phyloP scores from a whole-genome alignment of 2,797 vertebrate species.

The Sparus aurata region DNA sequence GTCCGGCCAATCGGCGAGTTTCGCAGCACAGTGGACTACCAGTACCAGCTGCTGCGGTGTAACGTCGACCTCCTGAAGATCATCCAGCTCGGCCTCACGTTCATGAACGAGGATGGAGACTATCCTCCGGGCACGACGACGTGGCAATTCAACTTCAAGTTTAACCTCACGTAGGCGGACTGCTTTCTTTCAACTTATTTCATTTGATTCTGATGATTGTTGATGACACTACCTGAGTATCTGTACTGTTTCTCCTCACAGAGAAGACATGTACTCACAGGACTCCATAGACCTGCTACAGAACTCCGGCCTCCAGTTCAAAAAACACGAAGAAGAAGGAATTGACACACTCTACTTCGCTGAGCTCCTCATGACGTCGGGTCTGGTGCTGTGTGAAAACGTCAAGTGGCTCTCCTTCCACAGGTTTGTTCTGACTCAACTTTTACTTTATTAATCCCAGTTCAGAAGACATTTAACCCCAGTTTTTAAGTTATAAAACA shows the following conservation, averaged over 20 bases:
- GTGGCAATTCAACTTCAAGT: slow-evolving; percentile 99
- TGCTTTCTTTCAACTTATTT: background rate
- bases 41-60: slow-evolving; percentile 97
- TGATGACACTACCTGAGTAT: background rate
- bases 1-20: slow-evolving; percentile 98
- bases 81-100: slow-evolving; percentile 97
- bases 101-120: slow-evolving; percentile 97
- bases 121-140: slow-evolving; percentile 95
- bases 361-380: slow-evolving; percentile 98
- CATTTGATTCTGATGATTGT: background rate
- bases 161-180: slow-evolving; percentile 94
- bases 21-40: slow-evolving; percentile 97
- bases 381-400: slow-evolving; percentile 97
- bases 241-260: slow-evolving; percentile 57
- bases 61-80: slow-evolving; percentile 99
- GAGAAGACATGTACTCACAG: slow-evolving; percentile 99
- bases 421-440: slow-evolving; percentile 84
- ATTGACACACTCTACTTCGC: slow-evolving; percentile 98
- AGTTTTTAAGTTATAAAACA: background rate
- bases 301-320: slow-evolving; percentile 98
- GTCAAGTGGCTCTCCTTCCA: slow-evolving; percentile 99
- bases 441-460: background rate
- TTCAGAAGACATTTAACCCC: background rate
- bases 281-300: slow-evolving; percentile 98
- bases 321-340: slow-evolving; percentile 98